phyloP scores from a whole-genome alignment of 37 sponge, comb jelly and placozoan species.

The Oscarella lobularis region DNA sequence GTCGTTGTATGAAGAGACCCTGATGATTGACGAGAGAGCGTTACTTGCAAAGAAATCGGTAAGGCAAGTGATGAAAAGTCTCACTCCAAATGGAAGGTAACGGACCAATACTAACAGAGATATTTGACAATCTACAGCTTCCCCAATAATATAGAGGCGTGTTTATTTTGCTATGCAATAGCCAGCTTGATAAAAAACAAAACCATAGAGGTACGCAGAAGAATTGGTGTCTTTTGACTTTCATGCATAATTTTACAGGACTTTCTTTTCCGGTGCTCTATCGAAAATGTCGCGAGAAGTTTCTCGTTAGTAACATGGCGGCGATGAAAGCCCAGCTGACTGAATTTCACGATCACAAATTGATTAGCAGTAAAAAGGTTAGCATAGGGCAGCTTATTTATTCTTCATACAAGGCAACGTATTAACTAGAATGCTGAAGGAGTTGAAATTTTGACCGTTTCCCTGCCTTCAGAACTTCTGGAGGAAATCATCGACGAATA shows the following conservation, averaged over 20 bases:
- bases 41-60: conserved; percentile 62
- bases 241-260: conserved; percentile 14
- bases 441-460: not conserved
- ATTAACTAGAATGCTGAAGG: not conserved
- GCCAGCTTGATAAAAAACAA: conserved; percentile 62
- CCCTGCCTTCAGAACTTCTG: too few species aligned
- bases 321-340: conserved; percentile 75
- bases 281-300: conserved; percentile 66
- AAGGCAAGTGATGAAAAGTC: conserved; percentile 62
- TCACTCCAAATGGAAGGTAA: conserved; percentile 78
- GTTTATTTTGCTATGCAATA: conserved; percentile 53
- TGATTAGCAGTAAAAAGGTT: conserved; percentile 55
- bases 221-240: not conserved
- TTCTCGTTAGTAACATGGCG: conserved; percentile 80
- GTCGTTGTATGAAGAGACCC: conserved; percentile 69
- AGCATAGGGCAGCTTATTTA: too few species aligned
- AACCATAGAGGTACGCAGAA: not conserved
- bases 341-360: conserved; percentile 87
- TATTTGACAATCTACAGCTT: too few species aligned
- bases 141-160: conserved; percentile 36
- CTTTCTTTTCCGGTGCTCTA: conserved; percentile 72
- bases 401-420: too few species aligned
- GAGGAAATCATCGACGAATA: too few species aligned
- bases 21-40: conserved; percentile 48
- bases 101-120: too few species aligned